These are phyloP conservation scores for Sakesphorus luctuosus DNA, from an alignment of 2,113 vertebrate genomes.

Conservation along the genomic window DNA sequence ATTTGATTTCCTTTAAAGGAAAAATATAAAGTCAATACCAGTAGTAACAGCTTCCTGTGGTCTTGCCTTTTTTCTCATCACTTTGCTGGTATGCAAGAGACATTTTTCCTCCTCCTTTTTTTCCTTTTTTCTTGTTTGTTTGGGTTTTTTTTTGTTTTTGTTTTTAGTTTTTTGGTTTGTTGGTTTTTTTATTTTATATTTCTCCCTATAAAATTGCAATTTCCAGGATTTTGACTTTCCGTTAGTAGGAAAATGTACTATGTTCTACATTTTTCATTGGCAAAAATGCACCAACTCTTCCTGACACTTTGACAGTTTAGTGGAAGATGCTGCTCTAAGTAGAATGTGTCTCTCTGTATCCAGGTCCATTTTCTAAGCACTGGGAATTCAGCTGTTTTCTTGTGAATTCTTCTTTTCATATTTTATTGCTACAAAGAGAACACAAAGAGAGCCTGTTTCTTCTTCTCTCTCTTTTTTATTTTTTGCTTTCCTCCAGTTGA, in stretches of 20 bases:
- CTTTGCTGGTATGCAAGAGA: neutral
- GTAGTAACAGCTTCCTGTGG: neutral
- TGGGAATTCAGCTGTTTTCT: slow-evolving; percentile 59
- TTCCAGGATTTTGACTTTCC: neutral
- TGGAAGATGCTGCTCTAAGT: neutral
- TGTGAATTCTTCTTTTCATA: slow-evolving; percentile 14
- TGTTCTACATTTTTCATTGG: neutral
- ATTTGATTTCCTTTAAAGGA: neutral
- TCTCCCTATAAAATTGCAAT: neutral
- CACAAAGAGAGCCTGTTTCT: slow-evolving; percentile 51
- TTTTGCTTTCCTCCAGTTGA: slow-evolving; percentile 4
- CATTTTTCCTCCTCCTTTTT: rapidly evolving
- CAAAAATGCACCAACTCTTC: slow-evolving; percentile 1
- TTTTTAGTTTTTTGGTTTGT: too few relatives aligned
- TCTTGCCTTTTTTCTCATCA: neutral
- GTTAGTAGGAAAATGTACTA: neutral
- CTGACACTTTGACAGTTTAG: slow-evolving; percentile 12
- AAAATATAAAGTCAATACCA: neutral
- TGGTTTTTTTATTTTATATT: too few relatives aligned
- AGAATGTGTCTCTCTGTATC: slow-evolving; percentile 2
- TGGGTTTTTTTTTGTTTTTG: rapidly evolving
- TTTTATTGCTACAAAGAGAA: slow-evolving; percentile 45
- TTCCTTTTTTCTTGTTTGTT: neutral
- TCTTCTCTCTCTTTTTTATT: neutral
- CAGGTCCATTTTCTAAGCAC: slow-evolving; percentile 9